Base-by-base conservation (phyloP, 2,888 invertebrate species). In the Chesias legatella region DNA sequence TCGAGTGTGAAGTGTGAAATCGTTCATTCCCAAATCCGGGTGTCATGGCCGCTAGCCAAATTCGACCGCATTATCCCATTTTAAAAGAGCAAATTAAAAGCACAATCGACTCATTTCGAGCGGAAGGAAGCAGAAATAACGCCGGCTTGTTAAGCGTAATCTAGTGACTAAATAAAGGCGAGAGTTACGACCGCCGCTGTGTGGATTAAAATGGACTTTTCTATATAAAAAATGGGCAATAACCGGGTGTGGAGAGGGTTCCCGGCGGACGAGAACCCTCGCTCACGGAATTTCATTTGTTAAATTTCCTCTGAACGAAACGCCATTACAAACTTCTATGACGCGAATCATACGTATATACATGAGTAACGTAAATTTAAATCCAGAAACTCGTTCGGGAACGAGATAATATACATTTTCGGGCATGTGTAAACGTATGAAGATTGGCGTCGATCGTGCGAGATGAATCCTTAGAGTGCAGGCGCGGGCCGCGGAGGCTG, bases 181-280 rank as follows among this genome's bases (percentile, higher is more conserved):
- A 70, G 74, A 79, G 64, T 77, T 76, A 77, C 65, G 61, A 51
- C 65, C 51, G 57, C 60, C 56, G 52, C 62, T 56, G 68, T 64
- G 45, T 56, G 79, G 78, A 79, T 79, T 80, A 79, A 71, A 76
- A 67, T 49, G 62, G 67, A 64, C 64, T 65, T 70, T 73, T 66
- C 70, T 64, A 63, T 69, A 69, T 69, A 74, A 75, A 77, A 75
- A 79, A 76, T 72, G 74, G 73, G 67, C 71, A 72, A 74, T 76
- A 74, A 74, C 69, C 60, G 65, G 58, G 67, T 63, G 62, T 53
- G 63, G 64, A 66, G 63, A 63, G 63, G 63, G 55, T 51, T 58
- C 67, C 68, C 64, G 46, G 56, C 55, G 70, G 69, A 62, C 59
- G 56, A 60, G 60, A 63, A 61, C 65, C 68, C 66, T 61, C 63